These are phyloP conservation scores for Poicephalus gulielmi DNA, from an alignment of 2,113 vertebrate species.

Conservation along the genomic window DNA sequence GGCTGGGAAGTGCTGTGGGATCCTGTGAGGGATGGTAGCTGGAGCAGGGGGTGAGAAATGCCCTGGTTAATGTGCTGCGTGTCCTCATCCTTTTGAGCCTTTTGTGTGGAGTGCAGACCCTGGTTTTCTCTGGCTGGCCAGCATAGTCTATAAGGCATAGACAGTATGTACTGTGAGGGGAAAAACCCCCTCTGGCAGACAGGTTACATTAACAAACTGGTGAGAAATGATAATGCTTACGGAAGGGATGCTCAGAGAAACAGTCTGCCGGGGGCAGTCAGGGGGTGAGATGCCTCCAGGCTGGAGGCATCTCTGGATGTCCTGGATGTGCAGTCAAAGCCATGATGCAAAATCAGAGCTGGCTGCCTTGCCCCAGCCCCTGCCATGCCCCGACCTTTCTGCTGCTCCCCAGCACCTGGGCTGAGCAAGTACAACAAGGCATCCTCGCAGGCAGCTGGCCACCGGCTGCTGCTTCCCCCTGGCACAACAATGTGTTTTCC, in stretches of 20 bases:
- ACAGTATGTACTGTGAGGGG: rapidly evolving
- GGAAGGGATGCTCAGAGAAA: not conserved
- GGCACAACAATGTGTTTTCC: rapidly evolving
- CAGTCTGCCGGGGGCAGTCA: rapidly evolving
- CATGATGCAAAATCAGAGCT: rapidly evolving
- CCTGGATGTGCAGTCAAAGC: not conserved
- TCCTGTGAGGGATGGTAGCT: not conserved
- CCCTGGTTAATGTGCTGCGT: not conserved
- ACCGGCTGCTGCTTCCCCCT: not conserved
- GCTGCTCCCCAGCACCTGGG: not conserved
- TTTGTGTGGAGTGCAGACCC: not conserved
- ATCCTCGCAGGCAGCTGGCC: rapidly evolving
- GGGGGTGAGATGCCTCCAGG: not conserved
- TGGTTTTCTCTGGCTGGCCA: not conserved
- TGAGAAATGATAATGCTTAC: not conserved
- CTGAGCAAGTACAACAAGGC: not conserved
- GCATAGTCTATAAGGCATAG: rapidly evolving
- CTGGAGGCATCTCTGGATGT: not conserved
- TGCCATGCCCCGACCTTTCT: not conserved
- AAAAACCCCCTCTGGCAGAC: not conserved
- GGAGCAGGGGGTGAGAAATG: not conserved
- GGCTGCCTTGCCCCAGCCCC: not conserved
- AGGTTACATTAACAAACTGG: not conserved
- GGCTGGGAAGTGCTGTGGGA: not conserved
- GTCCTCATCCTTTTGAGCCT: not conserved